phyloP scores from a whole-genome alignment of 2,113 vertebrate species.

The Tragelaphus strepsiceros region DNA sequence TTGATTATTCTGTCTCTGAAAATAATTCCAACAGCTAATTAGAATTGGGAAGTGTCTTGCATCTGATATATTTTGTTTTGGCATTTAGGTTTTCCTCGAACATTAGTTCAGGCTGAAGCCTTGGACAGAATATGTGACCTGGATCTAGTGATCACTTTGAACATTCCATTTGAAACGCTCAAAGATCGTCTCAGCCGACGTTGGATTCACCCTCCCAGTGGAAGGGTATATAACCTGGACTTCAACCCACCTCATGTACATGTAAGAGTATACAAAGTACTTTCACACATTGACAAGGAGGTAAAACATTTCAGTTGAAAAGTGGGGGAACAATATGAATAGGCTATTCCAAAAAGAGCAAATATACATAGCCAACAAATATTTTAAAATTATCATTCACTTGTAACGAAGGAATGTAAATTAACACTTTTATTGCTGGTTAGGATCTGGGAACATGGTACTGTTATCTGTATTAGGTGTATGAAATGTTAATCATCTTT shows the following conservation, averaged over 20 bases:
- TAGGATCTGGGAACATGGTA: not conserved
- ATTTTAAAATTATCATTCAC: not conserved
- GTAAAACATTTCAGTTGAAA: not conserved
- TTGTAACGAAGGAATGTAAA: not conserved
- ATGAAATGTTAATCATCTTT: not conserved
- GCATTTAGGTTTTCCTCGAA: constrained; percentile 90
- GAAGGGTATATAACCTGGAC: constrained; percentile 95
- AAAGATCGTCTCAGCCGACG: constrained; percentile 92
- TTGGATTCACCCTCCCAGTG: constrained; percentile 91
- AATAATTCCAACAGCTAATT: not conserved
- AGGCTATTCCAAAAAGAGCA: not conserved
- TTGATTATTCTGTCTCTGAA: not conserved
- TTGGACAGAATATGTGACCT: constrained; percentile 87
- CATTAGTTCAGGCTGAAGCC: constrained; percentile 87
- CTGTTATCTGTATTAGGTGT: not conserved
- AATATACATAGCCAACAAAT: not conserved
- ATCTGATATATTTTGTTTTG: not conserved
- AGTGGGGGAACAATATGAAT: not conserved
- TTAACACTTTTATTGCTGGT: not conserved
- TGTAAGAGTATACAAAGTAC: constrained; percentile 73
- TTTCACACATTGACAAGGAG: not conserved
- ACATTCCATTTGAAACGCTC: constrained; percentile 93
- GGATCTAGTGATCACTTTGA: constrained; percentile 93
- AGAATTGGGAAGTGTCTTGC: not conserved
- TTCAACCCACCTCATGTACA: constrained; percentile 91